phyloP scores from a whole-genome alignment of 2,797 vertebrate genomes.

The Tenualosa thibaudeaui region DNA sequence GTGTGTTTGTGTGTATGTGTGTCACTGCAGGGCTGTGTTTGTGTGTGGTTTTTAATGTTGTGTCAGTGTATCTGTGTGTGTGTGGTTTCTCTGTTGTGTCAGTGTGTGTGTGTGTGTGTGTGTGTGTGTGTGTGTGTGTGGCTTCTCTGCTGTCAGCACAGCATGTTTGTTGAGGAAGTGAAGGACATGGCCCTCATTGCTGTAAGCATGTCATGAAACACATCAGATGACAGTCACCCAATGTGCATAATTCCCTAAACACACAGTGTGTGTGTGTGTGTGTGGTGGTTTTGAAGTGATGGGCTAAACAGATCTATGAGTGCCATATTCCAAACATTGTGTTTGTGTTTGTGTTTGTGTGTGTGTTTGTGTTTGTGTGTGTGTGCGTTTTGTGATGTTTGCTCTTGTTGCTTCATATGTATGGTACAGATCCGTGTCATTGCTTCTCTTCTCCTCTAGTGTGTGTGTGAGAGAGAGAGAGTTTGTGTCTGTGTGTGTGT shows the following conservation, averaged over 20 bases:
- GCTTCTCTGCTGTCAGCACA: too few relatives aligned
- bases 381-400: neutral
- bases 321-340: too few relatives aligned
- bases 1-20: neutral
- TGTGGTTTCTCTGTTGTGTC: neutral
- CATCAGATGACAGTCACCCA: too few relatives aligned
- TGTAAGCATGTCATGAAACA: too few relatives aligned
- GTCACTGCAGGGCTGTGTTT: neutral
- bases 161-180: too few relatives aligned
- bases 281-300: neutral
- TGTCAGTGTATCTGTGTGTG: neutral
- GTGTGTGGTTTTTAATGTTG: neutral
- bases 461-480: neutral
- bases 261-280: neutral
- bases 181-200: too few relatives aligned
- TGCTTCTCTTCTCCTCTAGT: conserved; percentile 7
- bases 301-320: too few relatives aligned
- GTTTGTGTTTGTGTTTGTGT: neutral
- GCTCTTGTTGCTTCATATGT: neutral
- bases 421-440: conserved; percentile 37
- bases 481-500: neutral
- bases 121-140: neutral
- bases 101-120: neutral
- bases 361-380: neutral
- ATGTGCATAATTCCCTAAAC: neutral